A percentile compares a stretch with the other conserved stretches of the same genome.
These are phyloP conservation scores for Stenchaetothrips biformis DNA, from an alignment of 2,888 invertebrate genomes.

Conservation along the genomic window DNA sequence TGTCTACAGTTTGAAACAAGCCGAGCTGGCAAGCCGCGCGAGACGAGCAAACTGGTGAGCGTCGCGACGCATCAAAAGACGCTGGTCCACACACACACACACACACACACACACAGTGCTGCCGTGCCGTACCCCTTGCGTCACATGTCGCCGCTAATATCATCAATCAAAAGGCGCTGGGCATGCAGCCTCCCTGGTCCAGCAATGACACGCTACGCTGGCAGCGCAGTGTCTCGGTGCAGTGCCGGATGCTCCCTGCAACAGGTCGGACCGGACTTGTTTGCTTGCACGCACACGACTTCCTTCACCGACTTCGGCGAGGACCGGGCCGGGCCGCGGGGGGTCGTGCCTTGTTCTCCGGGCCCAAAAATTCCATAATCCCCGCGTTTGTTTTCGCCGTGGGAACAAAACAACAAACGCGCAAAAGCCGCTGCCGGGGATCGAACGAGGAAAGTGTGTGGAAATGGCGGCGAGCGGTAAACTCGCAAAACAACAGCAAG, in stretches of 20 bases:
- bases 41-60: background rate
- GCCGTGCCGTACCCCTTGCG: background rate
- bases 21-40: background rate
- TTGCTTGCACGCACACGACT: background rate
- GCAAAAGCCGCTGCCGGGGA: too few species aligned
- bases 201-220: background rate
- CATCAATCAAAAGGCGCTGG: conserved; percentile 5
- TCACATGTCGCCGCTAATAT: conserved; percentile 17
- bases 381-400: too few species aligned
- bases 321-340: too few species aligned
- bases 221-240: background rate
- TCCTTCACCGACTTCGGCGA: background rate
- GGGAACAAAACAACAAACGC: too few species aligned
- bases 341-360: too few species aligned
- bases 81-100: background rate
- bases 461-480: too few species aligned
- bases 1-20: background rate
- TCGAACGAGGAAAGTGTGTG: too few species aligned
- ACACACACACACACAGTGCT: background rate
- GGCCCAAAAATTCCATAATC: too few species aligned
- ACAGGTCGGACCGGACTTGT: conserved; percentile 7
- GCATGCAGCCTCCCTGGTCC: conserved; percentile 12
- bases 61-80: background rate
- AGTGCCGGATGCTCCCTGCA: background rate
- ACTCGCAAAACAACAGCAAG: too few species aligned